Evolutionary conservation across 2,113 vertebrate genomes (phyloP).

Genomic region (Drymodes brunneopygia): DNA sequence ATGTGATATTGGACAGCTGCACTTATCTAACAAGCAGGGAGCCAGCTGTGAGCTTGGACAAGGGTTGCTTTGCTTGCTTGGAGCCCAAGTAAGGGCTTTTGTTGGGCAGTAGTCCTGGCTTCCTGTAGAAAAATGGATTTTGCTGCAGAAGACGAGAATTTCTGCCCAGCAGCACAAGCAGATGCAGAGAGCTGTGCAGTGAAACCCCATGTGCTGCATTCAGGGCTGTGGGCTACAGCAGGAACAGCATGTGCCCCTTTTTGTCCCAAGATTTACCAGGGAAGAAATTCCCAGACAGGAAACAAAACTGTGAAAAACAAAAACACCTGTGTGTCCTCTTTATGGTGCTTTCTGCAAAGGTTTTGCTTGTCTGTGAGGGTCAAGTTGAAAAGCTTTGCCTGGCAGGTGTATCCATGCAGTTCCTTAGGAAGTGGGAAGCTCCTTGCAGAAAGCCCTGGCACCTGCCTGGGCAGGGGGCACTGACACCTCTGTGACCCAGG

Average conservation of each 20-base stretch:
- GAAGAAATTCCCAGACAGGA: neutral
- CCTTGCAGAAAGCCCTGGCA: neutral
- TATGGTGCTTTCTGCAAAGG: neutral
- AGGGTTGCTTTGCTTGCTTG: neutral
- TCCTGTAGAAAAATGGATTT: neutral
- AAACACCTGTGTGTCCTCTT: neutral
- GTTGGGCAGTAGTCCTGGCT: neutral
- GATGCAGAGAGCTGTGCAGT: neutral
- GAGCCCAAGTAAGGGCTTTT: neutral
- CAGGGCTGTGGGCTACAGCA: rapidly evolving
- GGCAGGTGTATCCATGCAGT: neutral
- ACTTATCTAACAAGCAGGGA: neutral
- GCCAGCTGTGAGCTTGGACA: neutral
- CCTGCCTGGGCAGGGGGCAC: neutral
- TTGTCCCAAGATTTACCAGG: neutral
- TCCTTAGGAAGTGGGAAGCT: neutral
- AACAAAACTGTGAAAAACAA: neutral
- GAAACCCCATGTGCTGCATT: neutral
- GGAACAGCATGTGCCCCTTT: neutral
- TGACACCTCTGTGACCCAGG: neutral
- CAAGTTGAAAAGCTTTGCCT: neutral
- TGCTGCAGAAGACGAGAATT: neutral
- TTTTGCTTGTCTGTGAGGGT: neutral
- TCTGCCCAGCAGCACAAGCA: neutral
- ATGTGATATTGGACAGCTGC: neutral